Evolutionary conservation across 2,113 vertebrate species (phyloP), one percentile per base, ranked within the genome.

Genomic region (Erythrocercus mccallii): DNA sequence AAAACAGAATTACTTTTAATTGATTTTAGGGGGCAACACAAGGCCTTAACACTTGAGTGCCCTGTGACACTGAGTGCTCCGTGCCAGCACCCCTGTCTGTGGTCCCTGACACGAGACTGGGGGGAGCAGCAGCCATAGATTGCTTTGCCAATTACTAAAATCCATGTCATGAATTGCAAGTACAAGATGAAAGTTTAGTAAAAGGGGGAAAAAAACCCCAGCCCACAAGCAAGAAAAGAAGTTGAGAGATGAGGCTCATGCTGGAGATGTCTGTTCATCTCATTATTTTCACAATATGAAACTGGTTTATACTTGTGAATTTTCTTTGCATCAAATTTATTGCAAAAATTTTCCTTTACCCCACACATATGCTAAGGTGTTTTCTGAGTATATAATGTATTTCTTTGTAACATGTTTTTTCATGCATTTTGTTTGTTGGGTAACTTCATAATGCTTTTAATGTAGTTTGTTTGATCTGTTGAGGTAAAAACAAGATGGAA

Each of bases 391-490:
- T 25, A 86, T 88, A 78, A 53, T 40, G 1, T 12, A n/a, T 79
- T 94, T 86, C 66, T 88, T 71, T 86, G 20, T 37, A 81, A 61
- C 77, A 25, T 90, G 51, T 42, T 72, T 91, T 96, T 76, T 92
- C 86, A 57, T 81, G 87, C 48, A 33, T 92, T 80, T 87, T 92
- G 53, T 88, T 87, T 88, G 79, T 70, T 90, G 58, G 16, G n/a
- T 69, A 92, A 38, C 33, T 82, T 80, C 35, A 25, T 57, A 70
- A 25, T 60, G 65, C 65, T 92, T 73, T 81, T 91, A 30, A 77
- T 74, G 82, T 60, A 45, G 81, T 61, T 88, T 71, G 74, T 96
- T 96, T 97, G 94, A 96, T 96, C 82, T 90, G 18, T 30, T 54
- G 82, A 94, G 31, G 72, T 93, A 83, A 92, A 94, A 94, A 66